phyloP scores from a whole-genome alignment of 2,888 invertebrate genomes.

The Drosophila koepferae region DNA sequence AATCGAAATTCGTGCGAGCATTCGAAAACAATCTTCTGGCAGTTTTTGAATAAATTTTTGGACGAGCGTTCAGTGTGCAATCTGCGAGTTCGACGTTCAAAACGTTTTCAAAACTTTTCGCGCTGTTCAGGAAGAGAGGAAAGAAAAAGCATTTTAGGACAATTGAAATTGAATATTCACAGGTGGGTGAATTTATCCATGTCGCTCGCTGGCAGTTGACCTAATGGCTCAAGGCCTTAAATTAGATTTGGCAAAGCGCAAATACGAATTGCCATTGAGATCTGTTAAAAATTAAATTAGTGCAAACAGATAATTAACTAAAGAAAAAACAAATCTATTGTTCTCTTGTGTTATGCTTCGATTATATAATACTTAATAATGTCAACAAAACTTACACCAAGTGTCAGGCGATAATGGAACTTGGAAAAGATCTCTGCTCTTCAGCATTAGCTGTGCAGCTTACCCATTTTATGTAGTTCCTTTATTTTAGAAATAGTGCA shows the following conservation, averaged over 20 bases:
- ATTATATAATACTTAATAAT: slow-evolving; percentile 59
- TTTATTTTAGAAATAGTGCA: slow-evolving; percentile 9
- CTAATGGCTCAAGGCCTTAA: slow-evolving; percentile 16
- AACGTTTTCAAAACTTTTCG: slow-evolving; percentile 26
- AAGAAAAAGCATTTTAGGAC: slow-evolving; percentile 32
- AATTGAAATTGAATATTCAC: slow-evolving; percentile 61
- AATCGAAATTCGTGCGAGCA: slow-evolving; percentile 30
- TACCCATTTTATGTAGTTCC: slow-evolving; percentile 3
- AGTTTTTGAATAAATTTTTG: slow-evolving; percentile 53
- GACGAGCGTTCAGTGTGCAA: slow-evolving; percentile 57
- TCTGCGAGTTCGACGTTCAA: slow-evolving; percentile 39
- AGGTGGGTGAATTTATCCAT: slow-evolving; percentile 66
- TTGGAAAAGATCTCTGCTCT: slow-evolving; percentile 22
- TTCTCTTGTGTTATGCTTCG: slow-evolving; percentile 46
- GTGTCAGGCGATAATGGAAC: slow-evolving; percentile 13
- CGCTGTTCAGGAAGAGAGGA: slow-evolving; percentile 16
- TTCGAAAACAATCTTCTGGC: slow-evolving; percentile 56
- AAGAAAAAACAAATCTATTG: slow-evolving; percentile 52
- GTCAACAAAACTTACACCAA: slow-evolving; percentile 46
- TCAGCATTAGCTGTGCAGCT: slow-evolving; percentile 5
- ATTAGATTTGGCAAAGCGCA: slow-evolving; percentile 4
- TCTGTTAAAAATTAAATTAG: neutral
- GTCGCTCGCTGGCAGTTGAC: slow-evolving; percentile 4
- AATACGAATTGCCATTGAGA: slow-evolving; percentile 11
- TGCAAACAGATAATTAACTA: slow-evolving; percentile 18